phyloP scores from a whole-genome alignment of 2,797 vertebrate genomes.

The Psittacula echo region DNA sequence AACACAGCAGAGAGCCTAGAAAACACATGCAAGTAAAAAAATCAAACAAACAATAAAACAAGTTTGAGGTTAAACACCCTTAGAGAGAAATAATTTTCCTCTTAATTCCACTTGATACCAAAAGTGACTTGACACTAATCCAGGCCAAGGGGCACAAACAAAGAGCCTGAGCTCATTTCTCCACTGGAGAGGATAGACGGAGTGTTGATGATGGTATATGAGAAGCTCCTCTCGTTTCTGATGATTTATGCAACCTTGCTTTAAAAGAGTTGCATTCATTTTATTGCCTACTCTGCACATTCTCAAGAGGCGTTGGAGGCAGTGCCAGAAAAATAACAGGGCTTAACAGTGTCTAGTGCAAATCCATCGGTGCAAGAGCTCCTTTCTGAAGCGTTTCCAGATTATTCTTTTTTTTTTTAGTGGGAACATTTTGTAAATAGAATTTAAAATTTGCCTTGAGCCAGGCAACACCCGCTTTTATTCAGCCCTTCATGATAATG shows the following conservation, averaged over 20 bases:
- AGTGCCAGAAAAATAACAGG: conserved; percentile 72
- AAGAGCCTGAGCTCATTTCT: conserved; percentile 62
- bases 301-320: conserved; percentile 68
- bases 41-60: not conserved
- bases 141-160: conserved; percentile 68
- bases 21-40: fast-evolving
- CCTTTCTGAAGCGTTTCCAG: conserved; percentile 80
- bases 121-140: conserved; percentile 67
- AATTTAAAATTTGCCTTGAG: conserved; percentile 71
- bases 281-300: conserved; percentile 71
- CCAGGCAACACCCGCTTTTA: conserved; percentile 71
- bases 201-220: conserved; percentile 33
- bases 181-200: conserved; percentile 58
- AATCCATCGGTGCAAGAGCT: conserved; percentile 69
- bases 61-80: not conserved
- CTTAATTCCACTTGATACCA: conserved; percentile 67
- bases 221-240: conserved; percentile 62
- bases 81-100: conserved; percentile 59
- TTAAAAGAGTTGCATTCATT: conserved; percentile 40
- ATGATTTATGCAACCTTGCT: conserved; percentile 71
- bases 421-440: conserved; percentile 74
- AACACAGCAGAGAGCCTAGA: not conserved
- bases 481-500: conserved; percentile 57
- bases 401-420: conserved; percentile 45
- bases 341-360: conserved; percentile 72